Percentiles rank a stretch among this genome's conserved stretches.
Evolutionary conservation across 2,888 invertebrate genomes (phyloP).

Genomic region (Julus scanicus): DNA sequence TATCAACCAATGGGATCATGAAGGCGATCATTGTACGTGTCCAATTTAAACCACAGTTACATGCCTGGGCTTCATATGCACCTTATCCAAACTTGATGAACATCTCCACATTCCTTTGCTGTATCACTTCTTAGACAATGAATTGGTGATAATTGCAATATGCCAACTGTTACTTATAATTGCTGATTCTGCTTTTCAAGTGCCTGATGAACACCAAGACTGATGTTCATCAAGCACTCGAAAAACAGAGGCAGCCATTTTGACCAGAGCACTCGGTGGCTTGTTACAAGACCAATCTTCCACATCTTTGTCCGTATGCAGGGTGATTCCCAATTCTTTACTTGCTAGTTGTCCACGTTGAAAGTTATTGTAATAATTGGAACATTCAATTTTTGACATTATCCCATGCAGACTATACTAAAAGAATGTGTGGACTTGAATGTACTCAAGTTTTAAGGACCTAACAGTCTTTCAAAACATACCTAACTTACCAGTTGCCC

Average conservation of each 20-base stretch:
- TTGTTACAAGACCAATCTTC: neutral
- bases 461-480: no score
- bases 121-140: constrained; percentile 31
- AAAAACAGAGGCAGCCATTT: neutral
- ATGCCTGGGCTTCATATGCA: neutral
- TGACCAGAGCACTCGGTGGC: neutral
- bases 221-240: no score
- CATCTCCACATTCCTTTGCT: constrained; percentile 25
- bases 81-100: constrained; percentile 30
- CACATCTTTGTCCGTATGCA: neutral
- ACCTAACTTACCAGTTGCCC: no score
- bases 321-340: neutral
- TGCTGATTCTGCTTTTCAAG: neutral
- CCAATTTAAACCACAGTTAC: constrained; percentile 43
- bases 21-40: constrained; percentile 36
- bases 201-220: neutral
- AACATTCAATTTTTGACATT: no score
- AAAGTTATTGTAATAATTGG: no score
- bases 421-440: no score
- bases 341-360: no score
- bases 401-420: no score
- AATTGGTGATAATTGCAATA: constrained; percentile 40
- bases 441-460: no score
- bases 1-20: constrained; percentile 6
- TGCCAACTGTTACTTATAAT: neutral